Evolutionary conservation across 2,888 invertebrate species (phyloP), one percentile per base, ranked within the genome.

Genomic region (Zygogramma bicolorata): DNA sequence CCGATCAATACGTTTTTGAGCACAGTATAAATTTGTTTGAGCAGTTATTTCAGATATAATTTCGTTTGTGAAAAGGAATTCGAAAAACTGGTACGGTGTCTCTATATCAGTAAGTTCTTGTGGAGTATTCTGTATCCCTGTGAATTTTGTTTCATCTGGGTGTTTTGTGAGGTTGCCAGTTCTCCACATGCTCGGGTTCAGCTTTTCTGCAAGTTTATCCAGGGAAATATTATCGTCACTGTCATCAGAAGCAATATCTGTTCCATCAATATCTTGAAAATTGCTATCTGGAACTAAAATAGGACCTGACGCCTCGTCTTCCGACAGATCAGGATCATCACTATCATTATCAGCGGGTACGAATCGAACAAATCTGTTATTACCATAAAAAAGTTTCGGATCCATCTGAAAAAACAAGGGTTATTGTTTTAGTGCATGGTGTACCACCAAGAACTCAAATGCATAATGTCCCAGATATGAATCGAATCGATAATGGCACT

Each of bases 301-400:
- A 1, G 8, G 1, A 20, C 25, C 20, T 34, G n/a, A 22, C 22
- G 20, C 58, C 1, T 20, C 22, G 20, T 34, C 13, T 20, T 68
- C 68, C n/a, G 68, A 68, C 18, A 68, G 46, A 3, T 68, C 49
- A 31, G 46, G 49, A 68, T 68, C 68, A 13, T 68, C 68, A 61
- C 68, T 68, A 1, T 61, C 53, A 49, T 68, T 61, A 29, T 7
- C 53, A 22, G 6, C 49, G 15, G 68, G 68, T 58, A 66, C 49
- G 15, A 49, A 20, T 27, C n/a, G 29, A 27, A 61, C 31, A 57
- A 58, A 40, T 38, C 61, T 68, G 4, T 20, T 31, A 27, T 34
- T 60, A 10, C 61, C 68, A 34, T 61, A 61, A 68, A 68, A 68
- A 2, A 34, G n/a, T 61, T 61, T 61, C 10, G 68, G 49, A 68